phyloP scores from a whole-genome alignment of 2,113 vertebrate genomes.

The Grallaria varia region DNA sequence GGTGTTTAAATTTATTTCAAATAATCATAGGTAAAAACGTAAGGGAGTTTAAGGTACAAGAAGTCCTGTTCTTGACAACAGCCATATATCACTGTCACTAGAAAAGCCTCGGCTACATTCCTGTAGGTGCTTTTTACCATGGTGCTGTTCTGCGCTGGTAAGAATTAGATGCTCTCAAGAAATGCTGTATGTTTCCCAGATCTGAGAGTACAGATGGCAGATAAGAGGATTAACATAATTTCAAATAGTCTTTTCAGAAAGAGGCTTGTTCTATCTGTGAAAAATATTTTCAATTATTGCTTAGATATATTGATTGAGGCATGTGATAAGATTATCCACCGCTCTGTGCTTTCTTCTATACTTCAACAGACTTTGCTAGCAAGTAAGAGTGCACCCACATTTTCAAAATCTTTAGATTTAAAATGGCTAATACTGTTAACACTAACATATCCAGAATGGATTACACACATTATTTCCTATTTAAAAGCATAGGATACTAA shows the following conservation, averaged over 20 bases:
- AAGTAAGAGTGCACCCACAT: background rate
- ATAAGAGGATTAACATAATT: conserved; percentile 35
- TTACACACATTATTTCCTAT: background rate
- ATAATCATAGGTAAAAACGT: background rate
- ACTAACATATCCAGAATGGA: background rate
- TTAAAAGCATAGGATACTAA: background rate
- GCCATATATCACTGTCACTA: background rate
- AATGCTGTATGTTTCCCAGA: background rate
- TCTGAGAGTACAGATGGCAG: conserved; percentile 3
- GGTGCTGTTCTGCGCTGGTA: background rate
- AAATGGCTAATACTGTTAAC: background rate
- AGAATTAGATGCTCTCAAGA: background rate
- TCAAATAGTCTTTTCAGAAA: conserved; percentile 1
- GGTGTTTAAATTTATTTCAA: background rate
- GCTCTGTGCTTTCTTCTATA: background rate
- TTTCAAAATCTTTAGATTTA: background rate
- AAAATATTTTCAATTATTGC: conserved; percentile 3
- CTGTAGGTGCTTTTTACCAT: background rate
- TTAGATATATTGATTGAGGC: background rate
- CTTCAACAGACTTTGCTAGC: background rate
- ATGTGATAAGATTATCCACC: background rate
- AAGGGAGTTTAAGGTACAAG: background rate
- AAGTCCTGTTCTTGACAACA: background rate
- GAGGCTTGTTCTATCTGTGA: background rate
- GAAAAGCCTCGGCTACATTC: background rate